Evolutionary conservation across 2,797 vertebrate genomes (phyloP), one percentile per base, ranked within the genome.

Genomic region (Muscicapa comitata): DNA sequence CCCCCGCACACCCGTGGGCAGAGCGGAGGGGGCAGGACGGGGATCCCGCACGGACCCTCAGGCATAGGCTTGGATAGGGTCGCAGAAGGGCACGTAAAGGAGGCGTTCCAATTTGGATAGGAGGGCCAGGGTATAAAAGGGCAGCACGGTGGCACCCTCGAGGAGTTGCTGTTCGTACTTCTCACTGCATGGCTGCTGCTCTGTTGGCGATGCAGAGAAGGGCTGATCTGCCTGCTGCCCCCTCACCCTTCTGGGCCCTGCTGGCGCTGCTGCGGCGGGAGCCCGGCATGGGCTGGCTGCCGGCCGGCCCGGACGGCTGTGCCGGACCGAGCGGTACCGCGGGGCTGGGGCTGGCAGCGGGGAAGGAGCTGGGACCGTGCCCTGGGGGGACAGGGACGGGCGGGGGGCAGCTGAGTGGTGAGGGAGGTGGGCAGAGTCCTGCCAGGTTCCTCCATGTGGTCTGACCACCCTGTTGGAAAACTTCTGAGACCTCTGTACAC

Each of bases 131-230:
- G 11, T 57, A 7, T 42, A 75, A 88, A 51, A 53, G 2, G 17
- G 24, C 51, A 31, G 31, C 51, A 1, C 4, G 4, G 19, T 0
- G 0, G 2, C 2, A 0, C 1, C 0, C 0, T 0, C 0, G 2
- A 3, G 10, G 1, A 0, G 0, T 0, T 0, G 10, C 0, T 2
- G 12, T 1, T 23, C 0, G 9, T 0, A 1, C 2, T 2, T 2
- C 0, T 2, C 2, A 0, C 0, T 0, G 2, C 0, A 1, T 0
- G 6, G 7, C 17, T 0, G 23, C 2, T 0, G 1, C 5, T 16
- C 6, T 6, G 18, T 0, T 5, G 4, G 19, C 0, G 7, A 59
- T 63, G 93, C 5, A 53, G 47, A 13, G 25, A 1, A 2, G 3
- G 2, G 1, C 0, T 0, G 54, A 57, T 24, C 6, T 0, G 10